Evolutionary conservation across 2,113 vertebrate species (phyloP), one percentile per base, ranked within the genome.

Genomic region (Oreotrochilus melanogaster): DNA sequence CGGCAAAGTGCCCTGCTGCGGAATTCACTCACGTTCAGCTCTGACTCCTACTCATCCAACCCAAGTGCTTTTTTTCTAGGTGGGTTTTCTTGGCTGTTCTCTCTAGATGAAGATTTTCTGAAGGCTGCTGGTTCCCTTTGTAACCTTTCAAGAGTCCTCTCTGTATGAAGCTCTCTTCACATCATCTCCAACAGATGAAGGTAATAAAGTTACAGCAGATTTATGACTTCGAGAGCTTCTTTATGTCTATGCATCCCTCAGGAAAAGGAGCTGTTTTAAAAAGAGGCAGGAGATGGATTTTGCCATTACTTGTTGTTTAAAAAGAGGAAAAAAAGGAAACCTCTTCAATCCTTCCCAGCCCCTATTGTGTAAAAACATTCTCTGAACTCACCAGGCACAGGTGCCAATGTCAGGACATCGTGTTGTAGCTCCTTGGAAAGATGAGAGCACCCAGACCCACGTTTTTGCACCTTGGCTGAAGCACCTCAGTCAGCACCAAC

Each of bases 111-210:
- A 30, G 85, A 94, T 45, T 93, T 87, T 84, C 84, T 82, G 92
- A 78, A 83, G 92, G 85, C 85, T 22, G 78, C 89, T 87, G 28
- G 64, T 48, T 93, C 76, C 64, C 78, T 88, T 95, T 83, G 86
- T 91, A 96, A 92, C 83, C 88, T 95, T 96, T 93, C 66, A 57
- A 95, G 96, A 94, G 28, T 57, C 85, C 91, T 91, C 84, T 71
- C 45, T 88, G 54, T 95, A 91, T 76, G 73, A 94, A 93, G 90
- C 86, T 89, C 86, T 92, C 92, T 89, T 88, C 79, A 93, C 79
- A 90, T 91, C 73, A 61, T 79, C 53, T 95, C 71, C 90, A 84
- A 57, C 61, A 25, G 50, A 78, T 76, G 60, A 85, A 89, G 78
- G 83, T 70, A 94, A 89, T 96, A 91, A 93, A 96, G 93, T 86